Conservation (phyloP, 2,113 vertebrate species). For the Siphamia tubifer region DNA sequence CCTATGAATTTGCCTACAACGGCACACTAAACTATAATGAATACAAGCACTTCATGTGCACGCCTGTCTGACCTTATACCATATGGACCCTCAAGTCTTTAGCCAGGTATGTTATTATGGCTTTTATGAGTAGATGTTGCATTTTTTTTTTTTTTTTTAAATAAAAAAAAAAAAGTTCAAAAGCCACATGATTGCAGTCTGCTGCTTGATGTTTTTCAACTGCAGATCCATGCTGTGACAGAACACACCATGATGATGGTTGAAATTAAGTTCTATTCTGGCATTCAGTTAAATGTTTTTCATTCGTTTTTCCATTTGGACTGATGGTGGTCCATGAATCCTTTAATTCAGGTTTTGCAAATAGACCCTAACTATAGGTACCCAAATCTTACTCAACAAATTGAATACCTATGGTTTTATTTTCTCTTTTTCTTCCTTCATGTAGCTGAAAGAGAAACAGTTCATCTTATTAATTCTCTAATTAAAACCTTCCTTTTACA, state of each 20-base stretch:
- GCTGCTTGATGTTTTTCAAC: conserved; percentile 39
- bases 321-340: conserved; percentile 20
- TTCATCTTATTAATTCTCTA: conserved; percentile 35
- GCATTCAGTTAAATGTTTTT: conserved; percentile 26
- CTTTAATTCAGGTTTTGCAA: conserved; percentile 44
- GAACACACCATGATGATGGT: conserved; percentile 25
- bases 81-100: conserved; percentile 54
- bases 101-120: conserved; percentile 59
- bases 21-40: conserved; percentile 62
- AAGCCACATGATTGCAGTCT: conserved; percentile 53
- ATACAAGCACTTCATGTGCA: conserved; percentile 61
- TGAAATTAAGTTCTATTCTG: conserved; percentile 28
- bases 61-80: conserved; percentile 31
- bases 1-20: conserved; percentile 65
- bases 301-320: neutral
- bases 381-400: conserved; percentile 5
- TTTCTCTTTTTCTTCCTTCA: conserved; percentile 29
- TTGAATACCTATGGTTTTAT: conserved; percentile 6
- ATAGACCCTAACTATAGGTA: conserved; percentile 38
- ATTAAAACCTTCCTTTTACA: conserved; percentile 44
- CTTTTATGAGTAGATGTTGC: conserved; percentile 63
- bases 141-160: too few relatives aligned
- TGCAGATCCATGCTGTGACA: conserved; percentile 37
- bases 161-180: conserved; percentile 54
- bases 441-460: conserved; percentile 23